phyloP scores from a whole-genome alignment of 2,113 vertebrate species.

The Cochlearius cochlearius region DNA sequence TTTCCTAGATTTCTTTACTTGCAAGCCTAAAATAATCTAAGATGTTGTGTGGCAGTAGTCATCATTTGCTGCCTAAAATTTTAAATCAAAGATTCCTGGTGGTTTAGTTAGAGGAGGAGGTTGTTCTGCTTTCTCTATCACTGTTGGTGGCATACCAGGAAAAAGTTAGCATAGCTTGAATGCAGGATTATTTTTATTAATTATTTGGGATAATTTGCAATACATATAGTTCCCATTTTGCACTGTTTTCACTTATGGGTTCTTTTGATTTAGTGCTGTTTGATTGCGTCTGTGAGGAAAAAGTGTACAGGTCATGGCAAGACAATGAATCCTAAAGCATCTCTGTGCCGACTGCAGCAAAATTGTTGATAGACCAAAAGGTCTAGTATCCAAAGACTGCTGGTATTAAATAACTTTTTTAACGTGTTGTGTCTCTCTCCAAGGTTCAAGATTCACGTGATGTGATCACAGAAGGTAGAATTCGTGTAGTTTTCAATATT shows the following conservation, averaged over 20 bases:
- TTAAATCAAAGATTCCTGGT: background rate
- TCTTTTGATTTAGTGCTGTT: background rate
- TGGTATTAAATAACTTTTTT: background rate
- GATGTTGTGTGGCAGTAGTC: background rate
- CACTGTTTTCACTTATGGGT: background rate
- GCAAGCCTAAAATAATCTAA: background rate
- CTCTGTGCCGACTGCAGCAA: background rate
- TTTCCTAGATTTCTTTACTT: background rate
- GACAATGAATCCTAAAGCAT: background rate
- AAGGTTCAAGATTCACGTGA: slow-evolving; percentile 93
- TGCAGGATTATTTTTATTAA: background rate
- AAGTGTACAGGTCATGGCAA: background rate
- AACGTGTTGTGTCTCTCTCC: background rate
- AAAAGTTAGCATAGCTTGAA: background rate
- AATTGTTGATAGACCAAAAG: background rate
- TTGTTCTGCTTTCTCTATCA: background rate
- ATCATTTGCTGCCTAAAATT: background rate
- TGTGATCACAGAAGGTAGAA: slow-evolving; percentile 90
- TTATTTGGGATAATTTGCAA: background rate
- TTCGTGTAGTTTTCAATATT: slow-evolving; percentile 92
- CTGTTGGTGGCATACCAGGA: background rate
- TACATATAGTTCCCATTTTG: background rate
- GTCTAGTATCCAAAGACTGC: background rate
- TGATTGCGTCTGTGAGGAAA: background rate
- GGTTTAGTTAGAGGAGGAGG: background rate